A percentile compares a stretch with the other conserved stretches of the same genome.
phyloP scores from a whole-genome alignment of 2,888 invertebrate species.

The Apamea monoglypha region DNA sequence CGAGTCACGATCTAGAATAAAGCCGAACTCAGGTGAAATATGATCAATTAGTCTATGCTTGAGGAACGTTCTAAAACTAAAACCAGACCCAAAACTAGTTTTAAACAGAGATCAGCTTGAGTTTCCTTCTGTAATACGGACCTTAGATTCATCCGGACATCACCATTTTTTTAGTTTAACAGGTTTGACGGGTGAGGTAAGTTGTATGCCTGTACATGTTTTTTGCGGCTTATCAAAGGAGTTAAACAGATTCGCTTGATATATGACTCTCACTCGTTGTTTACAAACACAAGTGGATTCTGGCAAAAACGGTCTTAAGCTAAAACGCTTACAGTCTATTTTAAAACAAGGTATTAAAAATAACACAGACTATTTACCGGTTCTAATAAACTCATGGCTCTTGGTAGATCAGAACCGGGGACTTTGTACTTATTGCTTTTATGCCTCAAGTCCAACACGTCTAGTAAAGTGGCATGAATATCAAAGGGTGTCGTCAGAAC shows the following conservation, averaged over 20 bases:
- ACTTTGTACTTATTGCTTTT: conserved; percentile 79
- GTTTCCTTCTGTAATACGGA: no score
- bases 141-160: neutral
- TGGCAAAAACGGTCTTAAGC: neutral
- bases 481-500: conserved; percentile 96
- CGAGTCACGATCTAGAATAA: no score
- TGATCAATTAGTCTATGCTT: no score
- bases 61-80: no score
- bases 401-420: conserved; percentile 87
- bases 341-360: neutral
- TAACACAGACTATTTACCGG: conserved; percentile 81
- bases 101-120: no score
- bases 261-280: neutral
- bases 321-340: neutral
- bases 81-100: no score
- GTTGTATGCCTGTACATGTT: neutral
- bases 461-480: conserved; percentile 92
- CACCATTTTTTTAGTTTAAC: neutral
- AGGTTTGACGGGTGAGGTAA: neutral
- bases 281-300: neutral
- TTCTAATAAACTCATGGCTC: conserved; percentile 91
- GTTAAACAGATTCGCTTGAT: neutral
- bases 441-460: conserved; percentile 90
- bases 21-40: no score
- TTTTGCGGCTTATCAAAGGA: neutral